A percentile compares a stretch with the other conserved stretches of the same genome.
phyloP scores from a whole-genome alignment of 2,888 invertebrate species.

The Agriopis marginaria region DNA sequence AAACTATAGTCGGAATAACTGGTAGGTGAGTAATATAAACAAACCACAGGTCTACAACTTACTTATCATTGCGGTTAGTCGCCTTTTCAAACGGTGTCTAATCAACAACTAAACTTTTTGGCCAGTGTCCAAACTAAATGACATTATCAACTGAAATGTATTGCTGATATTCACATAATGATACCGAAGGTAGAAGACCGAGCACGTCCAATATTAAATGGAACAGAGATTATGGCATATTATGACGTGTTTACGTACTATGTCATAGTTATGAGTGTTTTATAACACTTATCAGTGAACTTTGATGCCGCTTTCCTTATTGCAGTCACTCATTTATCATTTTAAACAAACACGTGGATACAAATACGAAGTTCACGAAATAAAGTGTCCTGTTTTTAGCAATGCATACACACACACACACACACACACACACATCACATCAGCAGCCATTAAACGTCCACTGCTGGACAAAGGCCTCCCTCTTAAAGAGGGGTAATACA shows the following conservation, averaged over 20 bases:
- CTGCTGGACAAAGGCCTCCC: too few species aligned
- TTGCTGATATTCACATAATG: constrained; percentile 36
- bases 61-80: too few species aligned
- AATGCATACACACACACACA: too few species aligned
- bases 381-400: too few species aligned
- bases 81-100: constrained; percentile 13
- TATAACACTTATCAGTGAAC: constrained; percentile 20
- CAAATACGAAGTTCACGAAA: too few species aligned
- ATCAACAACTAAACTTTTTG: constrained; percentile 32
- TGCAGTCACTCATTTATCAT: background rate
- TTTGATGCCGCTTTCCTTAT: constrained; percentile 13
- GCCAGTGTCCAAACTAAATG: constrained; percentile 38
- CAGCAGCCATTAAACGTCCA: too few species aligned
- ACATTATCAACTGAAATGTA: constrained; percentile 39
- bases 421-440: too few species aligned
- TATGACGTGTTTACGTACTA: constrained; percentile 21
- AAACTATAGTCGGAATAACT: too few species aligned
- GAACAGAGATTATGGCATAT: constrained; percentile 16
- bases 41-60: too few species aligned
- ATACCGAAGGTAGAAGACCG: constrained; percentile 48
- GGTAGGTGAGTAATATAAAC: too few species aligned
- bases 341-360: too few species aligned
- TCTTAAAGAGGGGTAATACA: too few species aligned
- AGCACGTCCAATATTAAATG: constrained; percentile 31
- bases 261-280: constrained; percentile 15